These are phyloP conservation scores for Bugulina stolonifera DNA, from an alignment of 2,888 invertebrate species.

Conservation along the genomic window DNA sequence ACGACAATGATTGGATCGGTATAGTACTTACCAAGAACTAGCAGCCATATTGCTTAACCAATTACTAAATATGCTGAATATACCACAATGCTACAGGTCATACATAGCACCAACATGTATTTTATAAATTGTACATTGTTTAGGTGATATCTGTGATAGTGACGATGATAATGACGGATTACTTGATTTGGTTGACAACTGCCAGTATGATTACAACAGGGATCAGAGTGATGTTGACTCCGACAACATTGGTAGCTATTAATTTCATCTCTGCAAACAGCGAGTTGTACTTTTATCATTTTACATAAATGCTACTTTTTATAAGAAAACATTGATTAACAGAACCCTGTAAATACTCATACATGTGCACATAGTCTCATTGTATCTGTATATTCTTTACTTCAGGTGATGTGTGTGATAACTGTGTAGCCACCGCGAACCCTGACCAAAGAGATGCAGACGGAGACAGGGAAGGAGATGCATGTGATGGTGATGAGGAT, in stretches of 20 bases:
- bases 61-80: no score
- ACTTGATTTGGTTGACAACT: slow-evolving; percentile 30
- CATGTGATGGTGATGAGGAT: slow-evolving; percentile 34
- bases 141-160: slow-evolving; percentile 38
- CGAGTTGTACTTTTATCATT: no score
- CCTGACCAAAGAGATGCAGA: slow-evolving; percentile 43
- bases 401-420: slow-evolving; percentile 30
- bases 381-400: no score
- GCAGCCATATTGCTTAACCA: no score
- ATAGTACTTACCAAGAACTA: neutral
- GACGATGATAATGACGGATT: slow-evolving; percentile 39
- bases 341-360: no score
- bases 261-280: no score
- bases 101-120: no score
- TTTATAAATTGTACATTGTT: no score
- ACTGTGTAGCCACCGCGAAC: slow-evolving; percentile 33
- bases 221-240: slow-evolving; percentile 16
- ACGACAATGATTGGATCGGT: slow-evolving; percentile 33
- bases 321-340: no score
- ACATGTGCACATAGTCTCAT: no score
- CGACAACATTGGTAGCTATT: slow-evolving; percentile 37
- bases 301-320: no score
- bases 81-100: no score
- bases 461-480: slow-evolving; percentile 34
- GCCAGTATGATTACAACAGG: slow-evolving; percentile 13